Evolutionary conservation across 2,888 invertebrate genomes (phyloP).

Genomic region (Rhamnusium bicolor): DNA sequence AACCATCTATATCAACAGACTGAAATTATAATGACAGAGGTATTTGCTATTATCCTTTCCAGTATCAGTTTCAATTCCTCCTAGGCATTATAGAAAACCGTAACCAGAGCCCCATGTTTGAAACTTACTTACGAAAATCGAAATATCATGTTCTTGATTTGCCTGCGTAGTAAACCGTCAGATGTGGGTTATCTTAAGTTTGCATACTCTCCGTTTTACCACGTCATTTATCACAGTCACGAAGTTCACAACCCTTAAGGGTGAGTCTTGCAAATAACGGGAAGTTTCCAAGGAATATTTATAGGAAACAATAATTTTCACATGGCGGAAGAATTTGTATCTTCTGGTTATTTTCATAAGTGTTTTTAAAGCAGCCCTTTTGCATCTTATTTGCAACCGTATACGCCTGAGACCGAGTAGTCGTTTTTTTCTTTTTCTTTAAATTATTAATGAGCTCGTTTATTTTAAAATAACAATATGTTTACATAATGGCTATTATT

Average conservation of each 20-base stretch:
- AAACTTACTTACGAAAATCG: slow-evolving; percentile 15
- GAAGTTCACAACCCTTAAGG: slow-evolving; percentile 42
- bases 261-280: slow-evolving; percentile 42
- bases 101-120: slow-evolving; percentile 1
- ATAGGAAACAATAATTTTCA: slow-evolving; percentile 50
- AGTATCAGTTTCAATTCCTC: not conserved
- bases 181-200: slow-evolving; percentile 56
- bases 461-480: slow-evolving; percentile 1
- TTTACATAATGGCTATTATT: not conserved
- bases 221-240: slow-evolving; percentile 58
- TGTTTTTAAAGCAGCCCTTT: slow-evolving; percentile 33
- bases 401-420: slow-evolving; percentile 7
- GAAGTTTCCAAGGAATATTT: slow-evolving; percentile 47
- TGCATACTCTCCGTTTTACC: slow-evolving; percentile 59
- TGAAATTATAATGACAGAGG: not conserved
- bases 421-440: slow-evolving; percentile 29
- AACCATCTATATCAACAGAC: not conserved
- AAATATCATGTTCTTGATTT: slow-evolving; percentile 33
- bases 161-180: slow-evolving; percentile 30
- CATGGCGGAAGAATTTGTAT: slow-evolving; percentile 46
- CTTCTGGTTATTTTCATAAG: slow-evolving; percentile 40
- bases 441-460: slow-evolving; percentile 20
- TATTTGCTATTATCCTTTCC: not conserved
- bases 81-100: slow-evolving; percentile 3
- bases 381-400: slow-evolving; percentile 34